phyloP scores from a whole-genome alignment of 2,797 vertebrate species.

The Danio kyathit region DNA sequence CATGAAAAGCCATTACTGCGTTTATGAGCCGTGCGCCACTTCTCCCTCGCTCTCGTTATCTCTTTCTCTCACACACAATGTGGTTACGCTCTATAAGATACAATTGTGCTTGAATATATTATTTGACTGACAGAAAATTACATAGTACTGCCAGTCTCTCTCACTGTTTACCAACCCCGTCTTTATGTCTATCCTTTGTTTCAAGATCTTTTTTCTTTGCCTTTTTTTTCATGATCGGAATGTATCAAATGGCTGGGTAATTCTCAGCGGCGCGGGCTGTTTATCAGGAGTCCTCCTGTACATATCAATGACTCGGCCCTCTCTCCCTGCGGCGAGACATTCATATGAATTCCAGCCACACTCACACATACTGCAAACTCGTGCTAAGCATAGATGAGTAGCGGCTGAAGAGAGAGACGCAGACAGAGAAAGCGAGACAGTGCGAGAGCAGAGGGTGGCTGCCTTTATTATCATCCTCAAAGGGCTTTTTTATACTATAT shows the following conservation, averaged over 20 bases:
- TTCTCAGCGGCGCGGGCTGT: constrained; percentile 75
- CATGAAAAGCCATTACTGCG: constrained; percentile 56
- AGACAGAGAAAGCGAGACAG: constrained; percentile 37
- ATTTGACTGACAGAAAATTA: constrained; percentile 56
- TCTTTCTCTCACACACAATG: constrained; percentile 49
- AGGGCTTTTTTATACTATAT: constrained; percentile 39
- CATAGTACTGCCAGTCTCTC: constrained; percentile 47
- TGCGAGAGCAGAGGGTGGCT: constrained; percentile 25
- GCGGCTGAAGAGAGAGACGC: constrained; percentile 63
- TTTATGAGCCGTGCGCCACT: constrained; percentile 57
- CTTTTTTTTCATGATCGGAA: constrained; percentile 70
- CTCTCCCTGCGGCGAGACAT: constrained; percentile 73
- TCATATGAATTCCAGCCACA: constrained; percentile 86
- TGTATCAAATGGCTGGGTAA: constrained; percentile 79
- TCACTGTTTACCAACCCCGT: constrained; percentile 65
- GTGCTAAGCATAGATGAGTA: constrained; percentile 82
- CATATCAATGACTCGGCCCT: constrained; percentile 84
- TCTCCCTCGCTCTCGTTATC: constrained; percentile 49
- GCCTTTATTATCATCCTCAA: constrained; percentile 51
- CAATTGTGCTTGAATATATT: constrained; percentile 57
- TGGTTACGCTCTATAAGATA: constrained; percentile 53
- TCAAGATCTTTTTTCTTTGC: constrained; percentile 63
- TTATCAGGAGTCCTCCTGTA: constrained; percentile 82
- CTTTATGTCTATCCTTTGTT: constrained; percentile 71
- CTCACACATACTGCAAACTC: constrained; percentile 74